Base-by-base conservation (phyloP, 2,113 vertebrate species). In the Tinamus guttatus region DNA sequence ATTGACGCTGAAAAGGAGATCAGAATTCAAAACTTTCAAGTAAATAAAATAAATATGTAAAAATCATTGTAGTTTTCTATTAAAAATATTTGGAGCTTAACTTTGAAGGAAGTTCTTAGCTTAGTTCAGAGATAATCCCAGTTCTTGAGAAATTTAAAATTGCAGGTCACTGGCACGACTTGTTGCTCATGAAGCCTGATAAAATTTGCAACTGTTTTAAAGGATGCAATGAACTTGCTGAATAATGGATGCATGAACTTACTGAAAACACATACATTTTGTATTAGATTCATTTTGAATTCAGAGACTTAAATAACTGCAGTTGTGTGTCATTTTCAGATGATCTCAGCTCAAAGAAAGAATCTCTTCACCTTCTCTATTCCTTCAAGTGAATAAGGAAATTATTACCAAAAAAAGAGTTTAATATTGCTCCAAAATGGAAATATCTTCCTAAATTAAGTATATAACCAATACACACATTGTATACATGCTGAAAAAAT, bases 401-500 rank as follows among this genome's bases (percentile, higher is more conserved):
- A 88, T 16, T 15, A 75, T 52, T n/a, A n/a, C n/a, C n/a, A 76
- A 69, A 51, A 81, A 77, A 49, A 78, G 27, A 32, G 18, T 70
- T 86, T 32, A 83, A 28, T 47, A 65, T 25, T 38, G 60, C 30
- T 73, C 51, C 62, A 82, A 95, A 95, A 82, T 32, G 90, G 69
- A 95, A 89, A 10, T 65, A 76, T 92, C 21, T 76, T 73, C 77
- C 58, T 62, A 79, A 75, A 54, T 87, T 70, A 89, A 90, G 58
- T 86, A 64, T 75, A 92, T 49, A 64, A 56, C 68, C 73, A 86
- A 71, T 91, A 71, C 60, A 91, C 11, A 34, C 47, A 79, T 19
- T 96, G 93, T 93, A 82, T 86, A 89, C 63, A 89, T 27, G 21
- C 45, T 85, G 65, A 69, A 74, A 74, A 90, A 94, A 90, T 89